Base-by-base conservation (phyloP, 1,140 invertebrate species). In the Listronotus oregonensis region DNA sequence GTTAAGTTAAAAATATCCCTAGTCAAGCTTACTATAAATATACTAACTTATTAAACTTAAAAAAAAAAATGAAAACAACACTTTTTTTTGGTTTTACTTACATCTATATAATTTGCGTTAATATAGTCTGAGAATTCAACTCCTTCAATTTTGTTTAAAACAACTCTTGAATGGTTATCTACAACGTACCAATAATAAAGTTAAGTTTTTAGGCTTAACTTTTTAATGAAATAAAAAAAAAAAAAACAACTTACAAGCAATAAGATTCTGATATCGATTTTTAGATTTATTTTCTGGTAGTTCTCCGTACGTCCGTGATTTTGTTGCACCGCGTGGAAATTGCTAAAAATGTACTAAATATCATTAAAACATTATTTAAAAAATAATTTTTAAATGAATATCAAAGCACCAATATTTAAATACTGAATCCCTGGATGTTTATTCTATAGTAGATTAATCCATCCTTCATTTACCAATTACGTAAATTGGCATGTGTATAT, bases 131-230 rank as follows among this genome's bases (percentile, higher is more conserved):
- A 76, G 63, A 61, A 60, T 34, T 64, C 46, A 54, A 73, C 66
- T n/a, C 56, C 60, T 34, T 82, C 75, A 75, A 85, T 83, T 68
- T 85, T 81, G 51, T 87, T 82, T 43, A 93, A 74, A 52, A 86
- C 83, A 0, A 92, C 90, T 72, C 90, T 82, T 27, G 85, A 87
- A 73, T 90, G 88, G 75, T 93, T 90, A 83, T 90, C 90, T 91
- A 74, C 27, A 82, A 83, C 58, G 40, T n/a, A n/a, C n/a, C 62
- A 71, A 40, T 54, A 14, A 46, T 40, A 6, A 54, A 56, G n/a
- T n/a, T 52, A 50, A 59, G 21, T 49, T 9, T 31, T 43, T 10
- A 10, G 1, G 11, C 11, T 1, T 7, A 37, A 9, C 34, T 9
- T 37, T 37, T 4, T 8, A 37, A 37, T 37, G 8, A 37, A 37